Evolutionary conservation across 2,797 vertebrate genomes (phyloP), one percentile per base, ranked within the genome.

Genomic region (Clarias pachynema): DNA sequence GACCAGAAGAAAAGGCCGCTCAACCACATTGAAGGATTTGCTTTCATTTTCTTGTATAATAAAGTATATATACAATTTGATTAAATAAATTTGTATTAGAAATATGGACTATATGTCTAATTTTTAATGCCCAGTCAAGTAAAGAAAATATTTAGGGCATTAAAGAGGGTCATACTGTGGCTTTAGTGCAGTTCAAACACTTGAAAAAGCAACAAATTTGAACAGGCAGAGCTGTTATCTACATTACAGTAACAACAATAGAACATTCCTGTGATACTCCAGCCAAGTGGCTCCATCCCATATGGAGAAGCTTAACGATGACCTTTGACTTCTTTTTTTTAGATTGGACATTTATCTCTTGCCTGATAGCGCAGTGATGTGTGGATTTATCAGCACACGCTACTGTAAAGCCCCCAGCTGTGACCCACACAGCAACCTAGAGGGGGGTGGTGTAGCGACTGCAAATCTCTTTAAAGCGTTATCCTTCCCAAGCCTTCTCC

Each of bases 241-340:
- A 60, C 34, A 40, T 44, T 44, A 49, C 9, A 44, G 24, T 24
- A 68, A 69, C 16, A 77, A 56, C 80, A 85, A n/a, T 72, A 84
- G 75, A 88, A 89, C 89, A 87, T 89, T 91, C 82, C 87, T 89
- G 7, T 26, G 7, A 66, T 63, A 81, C 73, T 79, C 15, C 0
- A 26, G 60, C 15, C 78, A 78, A 89, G 88, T 82, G 86, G 85
- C 90, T 86, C 81, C 86, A 89, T 80, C 89, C 85, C 15, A 87
- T 72, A 29, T 0, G 49, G 82, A 79, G 69, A 85, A 90, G 80
- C 81, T 88, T 16, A 8, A 40, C 74, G 40, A 79, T 79, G 87
- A 92, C 91, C 83, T 89, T 82, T 77, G 90, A 88, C 85, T 88
- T 88, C 73, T 10, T 87, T 82, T 87, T 87, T 82, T 53, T 86